Evolutionary conservation across 2,888 invertebrate species (phyloP).

Genomic region (Xestia xanthographa): DNA sequence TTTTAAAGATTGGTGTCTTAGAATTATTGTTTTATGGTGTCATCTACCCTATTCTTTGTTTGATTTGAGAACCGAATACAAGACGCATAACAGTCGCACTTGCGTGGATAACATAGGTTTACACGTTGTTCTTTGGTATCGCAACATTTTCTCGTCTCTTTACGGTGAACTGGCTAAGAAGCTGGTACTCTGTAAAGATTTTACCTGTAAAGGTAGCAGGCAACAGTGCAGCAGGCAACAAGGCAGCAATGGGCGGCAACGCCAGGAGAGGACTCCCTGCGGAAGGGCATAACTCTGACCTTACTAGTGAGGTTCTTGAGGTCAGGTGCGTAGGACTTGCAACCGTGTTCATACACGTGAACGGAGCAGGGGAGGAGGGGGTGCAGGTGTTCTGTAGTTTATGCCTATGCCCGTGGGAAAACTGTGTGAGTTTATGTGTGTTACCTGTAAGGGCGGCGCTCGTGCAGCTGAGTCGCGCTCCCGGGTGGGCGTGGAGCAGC

Average conservation of each 20-base stretch:
- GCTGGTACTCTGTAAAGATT: neutral
- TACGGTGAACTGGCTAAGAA: no score
- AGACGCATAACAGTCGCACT: neutral
- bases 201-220: neutral
- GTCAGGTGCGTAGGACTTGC: neutral
- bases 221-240: neutral
- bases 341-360: neutral
- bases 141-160: no score
- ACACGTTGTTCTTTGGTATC: no score
- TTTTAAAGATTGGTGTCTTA: no score
- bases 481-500: slow-evolving; percentile 80
- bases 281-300: neutral
- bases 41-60: no score
- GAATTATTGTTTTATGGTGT: no score
- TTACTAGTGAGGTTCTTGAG: neutral
- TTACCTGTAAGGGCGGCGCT: slow-evolving; percentile 76
- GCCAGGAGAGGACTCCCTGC: neutral
- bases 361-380: neutral
- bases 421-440: neutral
- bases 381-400: neutral
- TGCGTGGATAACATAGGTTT: neutral
- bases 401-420: neutral
- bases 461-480: slow-evolving; percentile 60
- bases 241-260: neutral
- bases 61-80: neutral